phyloP scores from a whole-genome alignment of 1,140 invertebrate species.

The Apis florea region DNA sequence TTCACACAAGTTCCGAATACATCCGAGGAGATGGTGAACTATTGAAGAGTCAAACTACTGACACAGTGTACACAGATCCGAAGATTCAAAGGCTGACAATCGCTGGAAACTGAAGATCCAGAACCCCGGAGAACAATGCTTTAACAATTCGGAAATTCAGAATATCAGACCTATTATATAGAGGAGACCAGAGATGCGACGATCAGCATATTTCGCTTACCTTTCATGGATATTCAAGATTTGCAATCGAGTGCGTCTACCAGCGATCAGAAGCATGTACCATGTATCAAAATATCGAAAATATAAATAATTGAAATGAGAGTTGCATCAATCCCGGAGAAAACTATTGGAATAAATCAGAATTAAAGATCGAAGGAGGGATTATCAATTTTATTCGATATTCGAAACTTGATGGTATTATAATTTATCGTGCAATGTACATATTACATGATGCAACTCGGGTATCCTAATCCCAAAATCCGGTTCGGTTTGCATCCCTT shows the following conservation, averaged over 20 bases:
- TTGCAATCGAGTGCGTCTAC: neutral
- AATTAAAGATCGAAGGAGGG: neutral
- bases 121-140: neutral
- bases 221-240: neutral
- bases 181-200: neutral
- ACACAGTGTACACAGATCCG: neutral
- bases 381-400: neutral
- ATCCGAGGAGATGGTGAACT: neutral
- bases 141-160: neutral
- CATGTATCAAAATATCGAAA: neutral
- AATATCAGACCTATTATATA: neutral
- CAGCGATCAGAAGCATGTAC: neutral
- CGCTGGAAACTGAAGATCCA: neutral
- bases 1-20: conserved; percentile 3
- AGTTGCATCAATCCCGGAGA: no score
- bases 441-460: neutral
- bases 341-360: neutral
- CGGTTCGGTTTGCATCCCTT: neutral
- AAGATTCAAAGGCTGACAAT: conserved; percentile 12
- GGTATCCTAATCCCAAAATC: neutral
- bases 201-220: conserved; percentile 1
- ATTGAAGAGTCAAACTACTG: neutral
- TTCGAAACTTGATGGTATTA: neutral
- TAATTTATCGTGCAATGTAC: neutral
- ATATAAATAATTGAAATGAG: neutral